Evolutionary conservation across 2,797 vertebrate species (phyloP), one percentile per base, ranked within the genome.

Genomic region (Mormyrus hasselquistii): DNA sequence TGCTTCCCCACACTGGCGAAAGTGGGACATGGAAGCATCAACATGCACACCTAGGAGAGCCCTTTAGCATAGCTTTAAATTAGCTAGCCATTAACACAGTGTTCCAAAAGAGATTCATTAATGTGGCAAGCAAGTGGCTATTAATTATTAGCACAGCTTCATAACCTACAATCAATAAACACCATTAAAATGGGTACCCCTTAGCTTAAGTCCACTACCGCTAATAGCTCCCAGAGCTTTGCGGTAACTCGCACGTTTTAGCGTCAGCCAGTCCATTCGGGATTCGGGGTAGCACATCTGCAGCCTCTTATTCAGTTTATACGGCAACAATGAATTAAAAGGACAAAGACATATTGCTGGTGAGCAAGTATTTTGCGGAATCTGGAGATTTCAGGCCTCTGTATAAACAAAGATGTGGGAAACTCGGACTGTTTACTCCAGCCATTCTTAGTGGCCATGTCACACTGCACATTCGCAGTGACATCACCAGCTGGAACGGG

Each of bases 371-470:
- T 88, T 86, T 49, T 29, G 62, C 29, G 52, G 89, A 86, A 88
- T 88, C 65, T 86, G 65, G 87, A 88, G 83, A 86, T 91, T 89
- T 90, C 83, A 90, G 86, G 29, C 90, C 8, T 22, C 87, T 88
- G 85, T 88, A 87, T 93, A 96, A 96, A 96, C 95, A 96, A 93
- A 95, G 94, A 95, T 94, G 94, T 96, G 96, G 96, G 96, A 96
- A 93, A 90, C 93, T 93, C 79, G 53, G 93, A 91, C 91, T 96
- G 96, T 96, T 96, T 96, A 96, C 91, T 96, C 94, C 93, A 94
- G 90, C 90, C 91, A 91, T 94, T 95, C 94, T 95, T 93, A 94
- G 92, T 90, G 92, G 92, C 93, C 93, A 92, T 94, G 93, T 94
- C 92, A 92, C 91, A 92, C 93, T 92, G 91, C 90, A 92, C 89